These are phyloP conservation scores for Rhinatrema bivittatum DNA, from an alignment of 2,797 vertebrate genomes.

Conservation along the genomic window DNA sequence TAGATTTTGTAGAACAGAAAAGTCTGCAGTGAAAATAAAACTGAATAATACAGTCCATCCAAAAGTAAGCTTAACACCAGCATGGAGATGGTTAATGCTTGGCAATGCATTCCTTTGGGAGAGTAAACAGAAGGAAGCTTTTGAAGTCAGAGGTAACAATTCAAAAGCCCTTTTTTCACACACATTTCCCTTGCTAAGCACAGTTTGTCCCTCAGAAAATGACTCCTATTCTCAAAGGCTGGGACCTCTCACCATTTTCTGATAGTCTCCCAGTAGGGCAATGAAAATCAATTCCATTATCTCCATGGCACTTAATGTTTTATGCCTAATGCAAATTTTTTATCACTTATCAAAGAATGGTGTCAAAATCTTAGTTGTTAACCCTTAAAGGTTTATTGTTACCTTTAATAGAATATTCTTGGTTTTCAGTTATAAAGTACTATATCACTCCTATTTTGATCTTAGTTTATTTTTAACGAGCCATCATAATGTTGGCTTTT, in stretches of 20 bases:
- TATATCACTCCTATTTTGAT: too few species aligned
- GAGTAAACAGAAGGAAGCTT: slow-evolving; percentile 45
- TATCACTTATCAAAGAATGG: slow-evolving; percentile 43
- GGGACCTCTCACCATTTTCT: slow-evolving; percentile 40
- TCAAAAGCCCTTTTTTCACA: slow-evolving; percentile 55
- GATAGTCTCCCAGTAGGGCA: slow-evolving; percentile 42
- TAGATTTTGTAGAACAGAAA: too few species aligned
- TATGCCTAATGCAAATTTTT: slow-evolving; percentile 44
- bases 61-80: too few species aligned
- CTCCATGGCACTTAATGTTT: slow-evolving; percentile 55
- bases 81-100: slow-evolving; percentile 45
- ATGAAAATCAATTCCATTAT: slow-evolving; percentile 46
- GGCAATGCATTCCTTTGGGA: slow-evolving; percentile 31
- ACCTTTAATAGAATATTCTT: slow-evolving; percentile 27
- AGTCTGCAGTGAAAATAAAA: too few species aligned
- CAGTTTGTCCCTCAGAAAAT: slow-evolving; percentile 43
- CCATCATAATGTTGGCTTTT: too few species aligned
- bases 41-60: too few species aligned
- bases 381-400: slow-evolving; percentile 37
- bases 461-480: too few species aligned
- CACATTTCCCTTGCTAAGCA: slow-evolving; percentile 46
- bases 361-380: slow-evolving; percentile 38
- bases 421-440: slow-evolving; percentile 18
- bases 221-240: slow-evolving; percentile 30
- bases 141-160: slow-evolving; percentile 50